Base-by-base conservation (phyloP, 2,113 vertebrate species). In the Leucopternis melanops region DNA sequence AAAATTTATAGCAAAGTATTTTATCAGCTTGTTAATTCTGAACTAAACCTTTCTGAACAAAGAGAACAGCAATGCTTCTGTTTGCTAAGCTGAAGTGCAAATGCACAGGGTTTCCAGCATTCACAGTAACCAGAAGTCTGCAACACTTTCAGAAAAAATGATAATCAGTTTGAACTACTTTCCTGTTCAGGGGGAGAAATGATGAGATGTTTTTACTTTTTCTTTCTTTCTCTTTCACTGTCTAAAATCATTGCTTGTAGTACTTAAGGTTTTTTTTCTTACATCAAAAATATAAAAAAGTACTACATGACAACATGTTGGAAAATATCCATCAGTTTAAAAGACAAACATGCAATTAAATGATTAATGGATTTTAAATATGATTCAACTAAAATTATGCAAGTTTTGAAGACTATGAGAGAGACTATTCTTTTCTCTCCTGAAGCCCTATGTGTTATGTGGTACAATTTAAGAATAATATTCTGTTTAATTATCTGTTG, bases 41-140 rank as follows among this genome's bases (percentile, higher is more conserved):
- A 42, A 45, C 36, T 69, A 67, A 94, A 81, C 23, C 79, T 92
- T 83, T 92, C 54, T 81, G 90, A 96, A 93, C 55, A 95, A 92
- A 85, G 54, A 42, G 27, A 78, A 71, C 21, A 91, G 32, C 59
- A 75, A 72, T 71, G 16, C 20, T 79, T 89, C 55, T 78, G 17
- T 82, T 95, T 65, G 61, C 44, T 42, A 73, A 71, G 59, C 36
- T 49, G 8, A 90, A 80, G n/a, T 42, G 54, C 36, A 90, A 72
- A 71, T 7, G 27, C 23, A 23, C 20, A 69, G 38, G n/a, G 36
- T 69, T 93, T 67, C 73, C 42, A 58, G 73, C 36, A 31, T 27
- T 91, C 79, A 54, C 6, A 3, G 36, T 61, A 92, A 80, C 19
- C 66, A 92, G 34, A 85, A 81, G 12, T 31, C 70, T 80, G 79